Percentiles rank a stretch among this genome's conserved stretches.
phyloP scores from a whole-genome alignment of 2,797 vertebrate species.

The Danio choprae region DNA sequence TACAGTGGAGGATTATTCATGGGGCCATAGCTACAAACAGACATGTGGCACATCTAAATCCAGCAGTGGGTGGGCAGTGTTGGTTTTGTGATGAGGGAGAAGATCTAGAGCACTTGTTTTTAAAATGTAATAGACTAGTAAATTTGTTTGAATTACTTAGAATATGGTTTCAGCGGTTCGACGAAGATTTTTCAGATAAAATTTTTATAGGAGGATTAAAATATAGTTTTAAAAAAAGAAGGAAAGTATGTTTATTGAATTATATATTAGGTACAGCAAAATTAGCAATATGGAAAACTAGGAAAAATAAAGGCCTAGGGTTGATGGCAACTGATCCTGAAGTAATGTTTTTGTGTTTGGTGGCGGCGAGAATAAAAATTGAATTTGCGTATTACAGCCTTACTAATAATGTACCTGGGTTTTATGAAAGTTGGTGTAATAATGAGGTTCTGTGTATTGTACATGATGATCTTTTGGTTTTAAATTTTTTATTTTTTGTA shows the following conservation, averaged over 20 bases:
- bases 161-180: neutral
- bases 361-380: too few relatives aligned
- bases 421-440: too few relatives aligned
- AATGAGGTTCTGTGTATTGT: too few relatives aligned
- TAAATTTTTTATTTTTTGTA: too few relatives aligned
- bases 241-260: neutral
- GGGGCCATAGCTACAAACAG: neutral
- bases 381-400: too few relatives aligned
- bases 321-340: too few relatives aligned
- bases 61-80: neutral
- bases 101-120: slow-evolving; percentile 5
- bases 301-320: too few relatives aligned
- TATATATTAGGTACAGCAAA: neutral
- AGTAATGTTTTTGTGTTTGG: too few relatives aligned
- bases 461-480: too few relatives aligned
- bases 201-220: neutral
- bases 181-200: neutral
- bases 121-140: neutral
- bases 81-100: neutral
- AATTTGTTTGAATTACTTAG: neutral
- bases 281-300: neutral
- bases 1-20: too few relatives aligned
- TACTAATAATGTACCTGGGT: too few relatives aligned
- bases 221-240: neutral
- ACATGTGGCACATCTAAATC: neutral